Percentiles rank a stretch among this genome's conserved stretches.
Evolutionary conservation across 2,888 invertebrate genomes (phyloP).

Genomic region (Diloba caeruleocephala): DNA sequence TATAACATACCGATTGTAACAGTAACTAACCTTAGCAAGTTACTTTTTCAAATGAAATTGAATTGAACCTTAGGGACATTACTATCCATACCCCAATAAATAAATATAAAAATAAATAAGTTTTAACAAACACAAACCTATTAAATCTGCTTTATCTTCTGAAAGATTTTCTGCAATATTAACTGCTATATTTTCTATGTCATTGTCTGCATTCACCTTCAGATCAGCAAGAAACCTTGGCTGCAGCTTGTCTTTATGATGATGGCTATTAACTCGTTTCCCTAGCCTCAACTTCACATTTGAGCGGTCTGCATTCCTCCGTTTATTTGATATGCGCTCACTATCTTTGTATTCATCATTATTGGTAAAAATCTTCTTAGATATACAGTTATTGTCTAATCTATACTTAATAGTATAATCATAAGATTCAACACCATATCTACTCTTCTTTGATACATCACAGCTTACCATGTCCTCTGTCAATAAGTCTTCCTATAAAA

Average conservation of each 20-base stretch:
- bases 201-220: constrained; percentile 81
- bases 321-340: constrained; percentile 84
- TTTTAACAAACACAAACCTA: constrained; percentile 86
- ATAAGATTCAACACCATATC: constrained; percentile 94
- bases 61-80: no score
- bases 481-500: constrained; percentile 93
- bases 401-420: constrained; percentile 91
- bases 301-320: constrained; percentile 89
- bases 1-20: no score
- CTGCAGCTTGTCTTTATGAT: constrained; percentile 85
- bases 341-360: constrained; percentile 59
- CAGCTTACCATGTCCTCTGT: constrained; percentile 94
- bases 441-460: constrained; percentile 91
- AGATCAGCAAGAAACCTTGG: constrained; percentile 90
- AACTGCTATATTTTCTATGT: constrained; percentile 90
- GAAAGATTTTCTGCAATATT: constrained; percentile 93
- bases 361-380: constrained; percentile 77
- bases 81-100: no score
- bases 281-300: constrained; percentile 89
- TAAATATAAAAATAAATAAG: not conserved
- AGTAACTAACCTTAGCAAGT: no score
- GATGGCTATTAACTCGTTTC: constrained; percentile 80
- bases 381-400: constrained; percentile 85
- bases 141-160: constrained; percentile 92
- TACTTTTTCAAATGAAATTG: no score